Evolutionary conservation across 2,888 invertebrate genomes (phyloP), one percentile per base, ranked within the genome.

Genomic region (Rhogogaster chlorosoma): DNA sequence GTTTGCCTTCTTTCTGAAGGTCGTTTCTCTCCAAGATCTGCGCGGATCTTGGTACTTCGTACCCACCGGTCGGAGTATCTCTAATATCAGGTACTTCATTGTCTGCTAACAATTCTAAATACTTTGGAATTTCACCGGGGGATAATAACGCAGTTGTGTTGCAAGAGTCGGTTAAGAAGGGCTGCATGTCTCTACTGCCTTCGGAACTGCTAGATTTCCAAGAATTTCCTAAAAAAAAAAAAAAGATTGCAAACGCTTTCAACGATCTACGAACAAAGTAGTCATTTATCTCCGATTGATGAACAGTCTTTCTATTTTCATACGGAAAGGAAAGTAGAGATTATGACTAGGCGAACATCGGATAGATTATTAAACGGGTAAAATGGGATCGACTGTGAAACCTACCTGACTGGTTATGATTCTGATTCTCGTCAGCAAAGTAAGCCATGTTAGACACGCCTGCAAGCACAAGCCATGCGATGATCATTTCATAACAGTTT

Each of bases 371-470:
- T 15, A 71, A 38, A 36, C 53, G 78, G 61, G 71, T 73, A 84
- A 86, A 70, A 86, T 88, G 32, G 42, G 12, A 64, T 64, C 29
- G 22, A 78, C 22, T 6, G n/a, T 61, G 84, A 86, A 89, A 91
- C 91, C 91, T 93, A 93, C 94, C 94, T 94, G 93, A 94, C 94
- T 91, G 94, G 94, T 95, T 95, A 92, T 94, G 93, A 93, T 96
- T 96, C 94, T 95, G 95, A 94, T 96, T 96, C 94, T 96, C 95
- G 94, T 96, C 97, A 92, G 96, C 95, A 94, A 96, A 96, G 95
- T 97, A 97, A 94, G 96, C 96, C 94, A 95, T 95, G 95, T 97
- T 97, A 95, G 96, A 96, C 94, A 97, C 95, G 93, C 96, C 96
- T 93, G 94, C 94, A 95, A 94, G 93, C 92, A 95, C 95, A 91